Base-by-base conservation (phyloP, 2,888 invertebrate species). In the Tachina fera region DNA sequence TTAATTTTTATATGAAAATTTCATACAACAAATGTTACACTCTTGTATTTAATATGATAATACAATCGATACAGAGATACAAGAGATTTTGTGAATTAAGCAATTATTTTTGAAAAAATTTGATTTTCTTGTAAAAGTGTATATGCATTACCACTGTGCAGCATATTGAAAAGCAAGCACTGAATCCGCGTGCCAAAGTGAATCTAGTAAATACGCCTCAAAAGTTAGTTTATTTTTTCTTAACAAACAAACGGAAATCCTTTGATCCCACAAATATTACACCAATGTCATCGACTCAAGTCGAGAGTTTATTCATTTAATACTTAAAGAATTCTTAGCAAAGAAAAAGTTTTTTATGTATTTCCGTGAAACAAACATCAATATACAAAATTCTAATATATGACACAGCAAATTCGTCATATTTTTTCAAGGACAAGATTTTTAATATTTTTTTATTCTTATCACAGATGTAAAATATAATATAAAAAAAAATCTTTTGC, bases 161-260 rank as follows among this genome's bases (percentile, higher is more conserved):
- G 14, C 16, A 10, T 13, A n/a, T 58, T 10, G 31, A 53, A 63
- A 53, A 41, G 8, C 39, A 58, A 41, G 1, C 39, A 13, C 71
- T 71, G 61, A 13, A 75, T 71, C 61, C 86, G 75, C 81, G 81
- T 84, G 84, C 71, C 84, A 87, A 83, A 74, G 72, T 74, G 74
- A 83, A 80, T 67, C 9, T 72, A 39, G 51, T 31, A 67, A 81
- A 67, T 43, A 80, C 19, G 49, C 58, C 58, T 58, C n/a, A 19
- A 60, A 68, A 39, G 60, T 19, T 14, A 22, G 16, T 19, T 41
- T 39, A 19, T 63, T 22, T 56, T 41, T 43, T 53, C 10, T 31
- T 31, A 61, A 31, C 31, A 31, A 75, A 51, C 31, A 47, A 80
- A 82, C 85, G 86, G 86, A 86, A 77, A 72, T 86, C 39, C 53